A percentile compares a stretch with the other conserved stretches of the same genome.
Evolutionary conservation across 2,113 vertebrate species (phyloP).

Genomic region (Callorhinus ursinus): DNA sequence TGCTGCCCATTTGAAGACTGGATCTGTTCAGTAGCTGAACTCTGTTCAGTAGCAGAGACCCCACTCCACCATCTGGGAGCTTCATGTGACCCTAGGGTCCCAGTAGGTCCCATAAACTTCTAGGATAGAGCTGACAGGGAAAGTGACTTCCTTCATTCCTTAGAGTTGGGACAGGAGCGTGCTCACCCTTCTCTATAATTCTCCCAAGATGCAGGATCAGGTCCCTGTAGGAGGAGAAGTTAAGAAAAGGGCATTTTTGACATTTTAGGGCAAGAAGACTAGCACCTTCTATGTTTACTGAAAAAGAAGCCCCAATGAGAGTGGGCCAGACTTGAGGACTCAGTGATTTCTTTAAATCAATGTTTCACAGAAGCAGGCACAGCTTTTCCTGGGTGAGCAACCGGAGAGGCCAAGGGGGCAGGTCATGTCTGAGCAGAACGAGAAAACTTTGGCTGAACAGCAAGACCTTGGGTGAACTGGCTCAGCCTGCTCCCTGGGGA

Average conservation of each 20-base stretch:
- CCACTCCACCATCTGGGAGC: fast-evolving
- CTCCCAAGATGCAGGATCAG: not conserved
- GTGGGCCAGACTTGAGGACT: not conserved
- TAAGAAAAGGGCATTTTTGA: not conserved
- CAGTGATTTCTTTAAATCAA: not conserved
- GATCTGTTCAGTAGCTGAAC: not conserved
- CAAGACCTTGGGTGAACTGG: not conserved
- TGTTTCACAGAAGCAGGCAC: not conserved
- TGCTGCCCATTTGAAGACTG: not conserved
- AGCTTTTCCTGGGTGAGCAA: not conserved
- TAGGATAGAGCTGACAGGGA: not conserved
- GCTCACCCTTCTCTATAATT: not conserved
- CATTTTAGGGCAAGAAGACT: not conserved
- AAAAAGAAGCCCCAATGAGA: not conserved
- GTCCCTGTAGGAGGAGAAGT: not conserved
- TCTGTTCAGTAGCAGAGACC: not conserved
- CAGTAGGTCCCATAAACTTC: not conserved
- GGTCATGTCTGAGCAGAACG: not conserved
- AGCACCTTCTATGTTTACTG: not conserved
- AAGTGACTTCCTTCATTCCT: not conserved
- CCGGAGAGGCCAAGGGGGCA: not conserved
- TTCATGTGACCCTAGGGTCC: not conserved
- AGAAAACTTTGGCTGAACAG: not conserved
- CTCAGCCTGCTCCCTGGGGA: conserved; percentile 33
- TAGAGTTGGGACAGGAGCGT: not conserved